Percentiles rank a stretch among this genome's conserved stretches.
phyloP scores from a whole-genome alignment of 2,888 invertebrate genomes.

The Seira sanloemensis region DNA sequence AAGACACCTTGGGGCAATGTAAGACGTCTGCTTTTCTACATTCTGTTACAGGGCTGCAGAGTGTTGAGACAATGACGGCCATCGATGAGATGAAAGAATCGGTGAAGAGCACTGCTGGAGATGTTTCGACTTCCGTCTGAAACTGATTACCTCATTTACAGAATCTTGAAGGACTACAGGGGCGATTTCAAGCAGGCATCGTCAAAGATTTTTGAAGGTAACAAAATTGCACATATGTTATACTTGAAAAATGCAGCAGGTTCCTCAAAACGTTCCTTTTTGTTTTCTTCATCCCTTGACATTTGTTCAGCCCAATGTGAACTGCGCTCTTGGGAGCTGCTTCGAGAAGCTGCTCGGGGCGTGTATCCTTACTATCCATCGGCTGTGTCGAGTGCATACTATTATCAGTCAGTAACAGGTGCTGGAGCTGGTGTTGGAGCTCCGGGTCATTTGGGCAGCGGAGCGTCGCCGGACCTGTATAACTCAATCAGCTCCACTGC shows the following conservation, averaged over 20 bases:
- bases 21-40: not conserved
- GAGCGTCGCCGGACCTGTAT: constrained; percentile 36
- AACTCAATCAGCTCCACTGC: constrained; percentile 44
- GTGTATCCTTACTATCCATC: constrained; percentile 65
- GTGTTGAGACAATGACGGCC: constrained; percentile 56
- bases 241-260: not conserved
- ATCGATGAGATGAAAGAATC: constrained; percentile 82
- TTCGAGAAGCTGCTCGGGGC: constrained; percentile 65
- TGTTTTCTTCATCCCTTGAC: not conserved
- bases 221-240: not conserved
- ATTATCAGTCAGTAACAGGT: constrained; percentile 33
- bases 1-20: not conserved
- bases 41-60: constrained; percentile 45
- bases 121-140: constrained; percentile 88
- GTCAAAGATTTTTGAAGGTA: constrained; percentile 86
- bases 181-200: constrained; percentile 85
- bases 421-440: constrained; percentile 13
- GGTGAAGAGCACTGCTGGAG: constrained; percentile 84
- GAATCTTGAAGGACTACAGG: constrained; percentile 85
- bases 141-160: constrained; percentile 87
- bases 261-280: not conserved
- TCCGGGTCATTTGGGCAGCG: constrained; percentile 17
- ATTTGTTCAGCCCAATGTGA: constrained; percentile 65
- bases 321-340: constrained; percentile 61
- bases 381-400: constrained; percentile 44